Evolutionary conservation across 2,797 vertebrate genomes (phyloP).

Genomic region (Sebastes trivittatus): DNA sequence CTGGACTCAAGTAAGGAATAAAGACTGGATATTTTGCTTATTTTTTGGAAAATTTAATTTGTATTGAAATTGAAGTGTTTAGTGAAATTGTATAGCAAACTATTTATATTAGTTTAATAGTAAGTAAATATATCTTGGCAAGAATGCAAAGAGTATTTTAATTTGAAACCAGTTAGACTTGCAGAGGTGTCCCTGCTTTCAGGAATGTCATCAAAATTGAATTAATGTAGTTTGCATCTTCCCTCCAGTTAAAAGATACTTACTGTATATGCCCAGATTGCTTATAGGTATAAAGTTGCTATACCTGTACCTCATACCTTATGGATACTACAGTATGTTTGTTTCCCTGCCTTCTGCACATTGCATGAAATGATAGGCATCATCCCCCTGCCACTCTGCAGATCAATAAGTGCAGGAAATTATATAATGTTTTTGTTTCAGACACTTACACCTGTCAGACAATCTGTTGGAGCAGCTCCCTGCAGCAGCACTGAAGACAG

Average conservation of each 20-base stretch:
- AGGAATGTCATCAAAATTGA: neutral
- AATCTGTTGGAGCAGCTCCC: conserved; percentile 81
- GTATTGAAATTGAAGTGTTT: neutral
- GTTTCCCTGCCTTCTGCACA: neutral
- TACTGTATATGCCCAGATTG: neutral
- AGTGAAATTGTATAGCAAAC: neutral
- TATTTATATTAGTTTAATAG: neutral
- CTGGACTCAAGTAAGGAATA: conserved; percentile 77
- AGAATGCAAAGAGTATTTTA: neutral
- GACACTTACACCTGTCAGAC: conserved; percentile 84
- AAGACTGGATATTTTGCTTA: neutral
- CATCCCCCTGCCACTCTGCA: neutral
- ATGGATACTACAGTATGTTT: neutral
- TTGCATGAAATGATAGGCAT: neutral
- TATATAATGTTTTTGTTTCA: conserved; percentile 25
- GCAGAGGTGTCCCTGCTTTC: neutral
- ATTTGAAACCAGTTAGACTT: neutral
- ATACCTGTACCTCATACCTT: neutral
- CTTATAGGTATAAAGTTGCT: neutral
- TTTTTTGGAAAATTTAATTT: neutral
- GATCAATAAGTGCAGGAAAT: neutral
- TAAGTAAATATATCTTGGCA: neutral
- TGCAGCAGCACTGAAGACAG: conserved; percentile 65
- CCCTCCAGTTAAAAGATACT: neutral
- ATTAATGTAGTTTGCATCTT: neutral